phyloP scores from a whole-genome alignment of 2,888 invertebrate species.

The Drosophila quinaria region DNA sequence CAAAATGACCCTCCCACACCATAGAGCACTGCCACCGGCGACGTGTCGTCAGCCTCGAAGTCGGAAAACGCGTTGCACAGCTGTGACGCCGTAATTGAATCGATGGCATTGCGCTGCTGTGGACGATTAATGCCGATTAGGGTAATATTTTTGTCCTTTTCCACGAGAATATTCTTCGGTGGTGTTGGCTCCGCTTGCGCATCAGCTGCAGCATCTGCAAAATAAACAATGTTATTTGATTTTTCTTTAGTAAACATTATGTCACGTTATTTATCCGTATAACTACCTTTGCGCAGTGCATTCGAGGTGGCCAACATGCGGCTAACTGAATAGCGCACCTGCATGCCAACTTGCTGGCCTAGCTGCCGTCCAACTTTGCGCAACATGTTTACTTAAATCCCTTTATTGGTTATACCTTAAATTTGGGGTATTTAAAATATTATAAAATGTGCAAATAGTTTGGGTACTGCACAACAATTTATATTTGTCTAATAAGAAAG shows the following conservation, averaged over 20 bases:
- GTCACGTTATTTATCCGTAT: conserved; percentile 37
- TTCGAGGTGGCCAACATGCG: conserved; percentile 64
- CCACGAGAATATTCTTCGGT: conserved; percentile 83
- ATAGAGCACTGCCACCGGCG: conserved; percentile 92
- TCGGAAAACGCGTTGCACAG: conserved; percentile 90
- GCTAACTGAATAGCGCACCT: conserved; percentile 36
- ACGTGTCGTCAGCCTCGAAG: conserved; percentile 92
- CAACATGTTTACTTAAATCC: conserved; percentile 59
- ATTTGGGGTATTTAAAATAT: conserved; percentile 8
- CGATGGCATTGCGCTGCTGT: conserved; percentile 93
- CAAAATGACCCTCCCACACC: conserved; percentile 98
- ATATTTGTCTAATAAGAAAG: conserved; percentile 23
- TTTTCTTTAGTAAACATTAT: conserved; percentile 54
- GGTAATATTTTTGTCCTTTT: conserved; percentile 89
- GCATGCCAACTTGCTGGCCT: conserved; percentile 45
- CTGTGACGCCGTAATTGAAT: conserved; percentile 89
- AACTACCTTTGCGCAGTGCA: conserved; percentile 62
- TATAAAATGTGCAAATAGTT: conserved; percentile 4
- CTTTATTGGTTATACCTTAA: conserved; percentile 6
- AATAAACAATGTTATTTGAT: not conserved
- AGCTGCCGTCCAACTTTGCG: conserved; percentile 59
- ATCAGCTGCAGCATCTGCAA: conserved; percentile 51
- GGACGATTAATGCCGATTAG: conserved; percentile 96
- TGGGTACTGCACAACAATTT: conserved; percentile 14
- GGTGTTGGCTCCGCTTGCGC: conserved; percentile 22